phyloP scores from a whole-genome alignment of 1,140 invertebrate species.

The Zaprionus ornatus region DNA sequence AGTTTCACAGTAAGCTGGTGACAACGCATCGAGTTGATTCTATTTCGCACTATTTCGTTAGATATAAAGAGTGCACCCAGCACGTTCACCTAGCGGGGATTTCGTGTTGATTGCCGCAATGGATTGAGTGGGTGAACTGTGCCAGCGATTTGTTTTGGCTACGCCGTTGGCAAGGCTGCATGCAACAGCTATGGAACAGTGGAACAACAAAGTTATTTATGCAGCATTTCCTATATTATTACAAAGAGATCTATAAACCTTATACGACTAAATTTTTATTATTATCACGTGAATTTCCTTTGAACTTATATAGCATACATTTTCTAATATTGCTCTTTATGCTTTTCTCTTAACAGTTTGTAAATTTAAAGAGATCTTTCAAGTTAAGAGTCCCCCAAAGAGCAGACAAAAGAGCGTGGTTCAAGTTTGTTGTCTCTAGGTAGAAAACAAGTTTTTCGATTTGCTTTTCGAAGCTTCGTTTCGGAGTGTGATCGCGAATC shows the following conservation, averaged over 20 bases:
- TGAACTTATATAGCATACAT: neutral
- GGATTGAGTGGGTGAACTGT: conserved; percentile 33
- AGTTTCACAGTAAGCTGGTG: neutral
- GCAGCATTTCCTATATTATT: neutral
- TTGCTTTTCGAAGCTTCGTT: conserved; percentile 26
- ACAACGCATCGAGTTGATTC: neutral
- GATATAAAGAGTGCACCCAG: neutral
- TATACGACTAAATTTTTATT: neutral
- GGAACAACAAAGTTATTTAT: neutral
- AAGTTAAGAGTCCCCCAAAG: neutral
- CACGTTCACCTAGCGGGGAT: neutral
- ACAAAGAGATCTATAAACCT: neutral
- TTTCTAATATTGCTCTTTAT: neutral
- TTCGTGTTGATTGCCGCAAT: conserved; percentile 29
- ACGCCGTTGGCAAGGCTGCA: conserved; percentile 51
- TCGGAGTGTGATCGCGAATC: conserved; percentile 16
- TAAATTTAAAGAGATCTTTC: neutral
- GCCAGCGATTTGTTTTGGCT: conserved; percentile 54
- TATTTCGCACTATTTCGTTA: neutral
- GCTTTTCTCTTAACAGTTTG: neutral
- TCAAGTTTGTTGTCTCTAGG: conserved; percentile 58
- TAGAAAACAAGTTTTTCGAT: conserved; percentile 71
- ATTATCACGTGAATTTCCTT: too few relatives aligned
- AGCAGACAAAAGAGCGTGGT: neutral
- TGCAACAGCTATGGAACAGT: conserved; percentile 29